Evolutionary conservation across 92 coral and sea anemone species (phyloP).

Genomic region (Porites divaricata): DNA sequence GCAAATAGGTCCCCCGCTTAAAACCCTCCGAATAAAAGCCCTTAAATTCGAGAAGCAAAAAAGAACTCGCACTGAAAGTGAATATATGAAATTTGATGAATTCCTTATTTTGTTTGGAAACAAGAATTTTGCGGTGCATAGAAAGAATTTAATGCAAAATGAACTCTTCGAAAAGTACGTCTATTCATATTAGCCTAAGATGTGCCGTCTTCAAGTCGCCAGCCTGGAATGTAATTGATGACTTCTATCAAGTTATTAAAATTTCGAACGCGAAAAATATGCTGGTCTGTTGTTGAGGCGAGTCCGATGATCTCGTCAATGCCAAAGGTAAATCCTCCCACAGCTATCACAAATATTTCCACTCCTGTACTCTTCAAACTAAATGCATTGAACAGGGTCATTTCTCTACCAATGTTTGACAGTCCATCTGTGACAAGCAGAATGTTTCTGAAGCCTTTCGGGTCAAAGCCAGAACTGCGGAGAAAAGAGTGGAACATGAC

Average conservation of each 20-base stretch:
- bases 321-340: conserved; percentile 55
- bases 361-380: conserved; percentile 48
- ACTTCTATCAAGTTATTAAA: conserved; percentile 38
- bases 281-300: conserved; percentile 56
- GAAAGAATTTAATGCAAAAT: not conserved
- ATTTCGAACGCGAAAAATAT: conserved; percentile 57
- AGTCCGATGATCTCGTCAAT: conserved; percentile 65
- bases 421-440: conserved; percentile 73
- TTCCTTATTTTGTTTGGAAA: too few relatives aligned
- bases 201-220: not conserved
- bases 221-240: conserved; percentile 53
- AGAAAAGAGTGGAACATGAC: too few relatives aligned
- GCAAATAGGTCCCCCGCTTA: too few relatives aligned
- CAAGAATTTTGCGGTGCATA: too few relatives aligned
- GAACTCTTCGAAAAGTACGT: not conserved
- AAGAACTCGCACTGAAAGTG: too few relatives aligned
- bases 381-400: conserved; percentile 63
- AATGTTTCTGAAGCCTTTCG: conserved; percentile 48
- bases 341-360: conserved; percentile 73
- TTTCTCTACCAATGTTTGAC: conserved; percentile 50
- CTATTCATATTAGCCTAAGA: not conserved
- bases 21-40: too few relatives aligned
- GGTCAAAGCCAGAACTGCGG: conserved; percentile 45
- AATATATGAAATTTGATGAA: too few relatives aligned
- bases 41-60: too few relatives aligned